Base-by-base conservation (phyloP, 1,140 invertebrate species). In the Maniola jurtina region DNA sequence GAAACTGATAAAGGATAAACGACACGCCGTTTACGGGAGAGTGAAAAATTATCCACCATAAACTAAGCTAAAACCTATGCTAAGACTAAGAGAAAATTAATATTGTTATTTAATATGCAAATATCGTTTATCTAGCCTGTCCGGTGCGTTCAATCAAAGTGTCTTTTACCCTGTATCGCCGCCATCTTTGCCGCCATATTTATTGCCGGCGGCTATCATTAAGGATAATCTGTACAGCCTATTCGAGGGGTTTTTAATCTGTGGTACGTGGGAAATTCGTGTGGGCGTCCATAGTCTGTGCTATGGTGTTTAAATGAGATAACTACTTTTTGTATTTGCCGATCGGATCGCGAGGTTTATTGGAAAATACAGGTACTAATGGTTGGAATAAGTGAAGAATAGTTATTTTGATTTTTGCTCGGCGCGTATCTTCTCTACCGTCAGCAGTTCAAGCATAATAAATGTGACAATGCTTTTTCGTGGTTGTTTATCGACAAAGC, bases 101-200 rank as follows among this genome's bases (percentile, higher is more conserved):
- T 86, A 84, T 77, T 71, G 65, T 84, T 80, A 81, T 86, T 84
- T 81, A 86, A 76, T 83, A 86, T 86, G 81, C 81, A 83, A 83
- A 86, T 84, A 83, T 75, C 77, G 66, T 68, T 84, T 83, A 84
- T 84, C 80, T 78, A 62, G 57, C 67, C 73, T 84, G 83, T 86
- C 83, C 80, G 72, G 74, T 79, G 72, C 79, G 83, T 84, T 86
- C 83, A 83, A 86, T 86, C 83, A 86, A 84, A 75, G 77, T 81
- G 81, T 86, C 83, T 79, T 83, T 84, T 84, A 83, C 66, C 64
- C 61, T 68, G 72, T 86, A 84, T 84, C 65, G 50, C 65, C 57
- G 70, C 56, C 67, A 64, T 69, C 70, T 71, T 68, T 42, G 76
- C 78, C 76, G 76, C 77, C 77, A 72, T 69, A 83, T 86, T 86